Conservation (phyloP, 2,113 vertebrate genomes). For the Upupa epops region DNA sequence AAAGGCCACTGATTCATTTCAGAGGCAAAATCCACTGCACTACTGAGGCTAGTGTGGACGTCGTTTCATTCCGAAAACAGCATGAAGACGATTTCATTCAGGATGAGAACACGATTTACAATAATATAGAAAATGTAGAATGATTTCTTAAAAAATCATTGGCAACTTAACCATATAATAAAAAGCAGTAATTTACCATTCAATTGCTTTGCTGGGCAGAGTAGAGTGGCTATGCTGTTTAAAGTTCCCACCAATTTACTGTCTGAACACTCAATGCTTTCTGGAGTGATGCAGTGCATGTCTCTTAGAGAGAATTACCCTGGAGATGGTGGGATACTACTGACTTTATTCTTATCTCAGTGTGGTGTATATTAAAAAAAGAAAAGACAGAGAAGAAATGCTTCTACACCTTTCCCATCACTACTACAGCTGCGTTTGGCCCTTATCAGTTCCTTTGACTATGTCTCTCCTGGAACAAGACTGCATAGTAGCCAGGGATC, state of each 20-base stretch:
- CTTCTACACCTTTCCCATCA: neutral
- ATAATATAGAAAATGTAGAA: neutral
- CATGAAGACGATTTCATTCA: neutral
- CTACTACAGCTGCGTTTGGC: neutral
- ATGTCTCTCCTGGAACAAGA: neutral
- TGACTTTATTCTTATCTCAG: neutral
- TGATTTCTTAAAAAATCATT: slow-evolving; percentile 23
- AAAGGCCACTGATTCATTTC: neutral
- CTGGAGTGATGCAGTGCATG: neutral
- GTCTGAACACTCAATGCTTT: neutral
- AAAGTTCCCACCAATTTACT: neutral
- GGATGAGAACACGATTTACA: neutral
- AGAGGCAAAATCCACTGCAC: neutral
- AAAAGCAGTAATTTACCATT: slow-evolving; percentile 45
- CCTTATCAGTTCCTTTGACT: neutral
- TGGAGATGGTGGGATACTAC: neutral
- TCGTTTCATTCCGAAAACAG: neutral
- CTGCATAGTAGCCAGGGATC: neutral
- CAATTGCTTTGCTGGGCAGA: slow-evolving; percentile 20
- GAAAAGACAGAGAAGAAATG: neutral
- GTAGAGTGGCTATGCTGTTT: neutral
- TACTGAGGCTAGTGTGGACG: neutral
- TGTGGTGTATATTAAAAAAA: neutral
- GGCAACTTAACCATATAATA: slow-evolving; percentile 21
- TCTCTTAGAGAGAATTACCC: neutral